These are phyloP conservation scores for Ophioderma brevispina DNA, from an alignment of 35 echinoderm and acorn worm genomes.

Conservation along the genomic window DNA sequence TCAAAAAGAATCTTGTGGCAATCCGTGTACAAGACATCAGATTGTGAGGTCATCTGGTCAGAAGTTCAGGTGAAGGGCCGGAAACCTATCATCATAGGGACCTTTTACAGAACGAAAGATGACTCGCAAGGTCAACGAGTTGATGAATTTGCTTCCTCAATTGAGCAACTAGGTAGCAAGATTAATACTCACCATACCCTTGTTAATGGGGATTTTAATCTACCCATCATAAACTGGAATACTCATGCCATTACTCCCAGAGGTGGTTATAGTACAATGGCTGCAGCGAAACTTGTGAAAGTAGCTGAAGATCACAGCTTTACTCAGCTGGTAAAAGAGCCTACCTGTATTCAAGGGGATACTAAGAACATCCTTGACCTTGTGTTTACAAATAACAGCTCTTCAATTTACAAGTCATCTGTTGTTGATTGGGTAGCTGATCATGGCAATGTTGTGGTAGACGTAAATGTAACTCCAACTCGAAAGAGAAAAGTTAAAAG, in stretches of 20 bases:
- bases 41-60: conserved; percentile 20
- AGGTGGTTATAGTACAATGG: not conserved
- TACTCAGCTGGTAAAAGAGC: not conserved
- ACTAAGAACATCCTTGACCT: conserved; percentile 12
- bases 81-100: conserved; percentile 19
- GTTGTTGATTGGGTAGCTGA: not conserved
- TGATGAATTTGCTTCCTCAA: not conserved
- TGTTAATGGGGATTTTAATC: not conserved
- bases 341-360: conserved; percentile 11
- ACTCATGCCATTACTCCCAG: not conserved
- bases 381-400: not conserved
- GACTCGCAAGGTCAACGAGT: not conserved
- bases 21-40: not conserved
- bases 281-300: not conserved
- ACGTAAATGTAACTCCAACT: no score
- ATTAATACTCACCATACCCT: not conserved
- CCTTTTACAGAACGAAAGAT: not conserved
- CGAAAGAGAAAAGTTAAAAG: no score
- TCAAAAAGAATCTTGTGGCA: not conserved
- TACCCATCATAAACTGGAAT: conserved; percentile 7
- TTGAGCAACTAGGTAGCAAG: no score
- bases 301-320: conserved; percentile 3
- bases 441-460: no score
- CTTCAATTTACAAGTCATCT: not conserved
- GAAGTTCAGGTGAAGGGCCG: conserved; percentile 16